Evolutionary conservation across 2,888 invertebrate species (phyloP), one percentile per base, ranked within the genome.

Genomic region (Synanthedon myopaeformis): DNA sequence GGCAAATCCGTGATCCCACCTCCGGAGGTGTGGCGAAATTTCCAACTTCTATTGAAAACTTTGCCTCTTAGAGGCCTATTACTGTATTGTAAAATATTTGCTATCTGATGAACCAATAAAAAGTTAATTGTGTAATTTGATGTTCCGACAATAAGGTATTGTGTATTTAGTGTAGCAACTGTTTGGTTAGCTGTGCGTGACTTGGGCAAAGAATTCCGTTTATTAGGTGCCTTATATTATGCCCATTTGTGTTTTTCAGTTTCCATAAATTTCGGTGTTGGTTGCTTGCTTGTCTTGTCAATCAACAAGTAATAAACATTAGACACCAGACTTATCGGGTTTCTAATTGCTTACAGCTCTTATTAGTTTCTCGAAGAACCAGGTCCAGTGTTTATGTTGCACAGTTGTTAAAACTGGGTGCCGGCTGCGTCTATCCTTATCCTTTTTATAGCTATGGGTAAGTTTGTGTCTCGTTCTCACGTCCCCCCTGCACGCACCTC

Each of bases 1-100:
- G 73, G 73, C 76, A 71, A 73, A 74, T 70, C 68, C 76, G 74
- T 78, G 79, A 74, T 72, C 64, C 62, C 65, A 65, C 70, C 67
- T 60, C 62, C 66, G 56, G 59, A 52, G 58, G 61, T 65, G 65
- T 68, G 66, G 58, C 63, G 69, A 67, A 70, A 66, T 63, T 61
- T 55, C 49, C 50, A 51, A 54, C 55, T 56, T 57, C 53, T 63
- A 57, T 58, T 53, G 35, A 62, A 64, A 60, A 63, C 42, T 49
- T 2, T 13, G 41, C 14, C 17, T 23, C 49, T 19, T 48, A 51
- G 17, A 45, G 17, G 17, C 11, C 48, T 14, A 41, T 48, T 52
- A 42, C 41, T 28, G 50, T 48, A 28, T 35, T n/a, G 48, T 52
- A 61, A 63, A 78, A 78, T 67, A 72, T 72, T 71, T 69, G 65